Conservation (phyloP, 2,888 invertebrate genomes). For the Lissonota sp. region DNA sequence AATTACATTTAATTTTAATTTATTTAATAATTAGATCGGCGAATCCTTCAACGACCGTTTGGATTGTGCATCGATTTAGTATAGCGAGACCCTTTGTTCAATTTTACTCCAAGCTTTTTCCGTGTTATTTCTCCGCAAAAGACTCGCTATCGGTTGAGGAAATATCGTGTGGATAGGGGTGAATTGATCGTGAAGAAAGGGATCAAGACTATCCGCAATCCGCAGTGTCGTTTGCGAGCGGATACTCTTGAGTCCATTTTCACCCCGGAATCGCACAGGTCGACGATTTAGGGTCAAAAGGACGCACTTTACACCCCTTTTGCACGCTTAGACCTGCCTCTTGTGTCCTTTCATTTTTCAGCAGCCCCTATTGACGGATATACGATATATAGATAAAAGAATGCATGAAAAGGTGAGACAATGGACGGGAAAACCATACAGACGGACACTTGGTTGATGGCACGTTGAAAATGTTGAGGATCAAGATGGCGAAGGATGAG, state of each 20-base stretch:
- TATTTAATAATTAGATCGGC: no score
- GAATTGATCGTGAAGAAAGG: slow-evolving; percentile 54
- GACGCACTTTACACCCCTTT: not conserved
- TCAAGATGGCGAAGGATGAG: not conserved
- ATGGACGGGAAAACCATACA: slow-evolving; percentile 32
- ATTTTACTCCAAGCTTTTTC: slow-evolving; percentile 32
- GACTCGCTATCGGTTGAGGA: slow-evolving; percentile 8
- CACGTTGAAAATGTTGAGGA: slow-evolving; percentile 40
- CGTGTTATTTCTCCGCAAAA: slow-evolving; percentile 38
- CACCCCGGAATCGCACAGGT: not conserved
- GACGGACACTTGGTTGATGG: slow-evolving; percentile 42
- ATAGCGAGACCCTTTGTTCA: slow-evolving; percentile 22
- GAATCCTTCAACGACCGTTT: not conserved
- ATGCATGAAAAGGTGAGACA: slow-evolving; percentile 36
- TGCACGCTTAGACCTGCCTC: not conserved
- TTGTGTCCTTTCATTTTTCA: slow-evolving; percentile 9
- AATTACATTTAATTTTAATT: no score
- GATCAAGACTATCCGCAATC: slow-evolving; percentile 42
- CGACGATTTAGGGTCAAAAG: not conserved
- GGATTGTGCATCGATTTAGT: slow-evolving; percentile 2
- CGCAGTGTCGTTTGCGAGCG: slow-evolving; percentile 4
- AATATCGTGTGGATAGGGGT: slow-evolving; percentile 30
- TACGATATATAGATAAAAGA: no score
- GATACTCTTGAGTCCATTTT: not conserved
- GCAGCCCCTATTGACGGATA: not conserved